A percentile compares a stretch with the other conserved stretches of the same genome.
Evolutionary conservation across 2,113 vertebrate species (phyloP).

Genomic region (Engystomops pustulosus): DNA sequence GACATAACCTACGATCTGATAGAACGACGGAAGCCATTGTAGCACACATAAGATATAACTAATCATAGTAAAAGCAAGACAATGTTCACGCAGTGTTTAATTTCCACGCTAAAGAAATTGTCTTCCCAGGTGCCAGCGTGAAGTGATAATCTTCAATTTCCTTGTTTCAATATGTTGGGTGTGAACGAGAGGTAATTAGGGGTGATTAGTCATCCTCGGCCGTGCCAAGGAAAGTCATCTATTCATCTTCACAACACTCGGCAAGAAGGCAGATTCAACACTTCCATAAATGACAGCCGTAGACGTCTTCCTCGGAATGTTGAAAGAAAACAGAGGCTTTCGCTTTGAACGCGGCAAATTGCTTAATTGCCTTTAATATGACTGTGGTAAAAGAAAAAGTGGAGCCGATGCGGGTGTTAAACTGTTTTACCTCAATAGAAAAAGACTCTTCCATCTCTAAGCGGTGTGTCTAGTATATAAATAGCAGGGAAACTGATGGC

Average conservation of each 20-base stretch:
- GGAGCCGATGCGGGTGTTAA: constrained; percentile 13
- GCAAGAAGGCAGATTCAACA: not conserved
- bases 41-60: not conserved
- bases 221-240: constrained; percentile 45
- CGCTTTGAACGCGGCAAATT: constrained; percentile 20
- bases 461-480: constrained; percentile 22
- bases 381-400: constrained; percentile 1
- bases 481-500: constrained; percentile 28
- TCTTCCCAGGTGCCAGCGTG: constrained; percentile 40
- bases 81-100: not conserved
- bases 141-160: constrained; percentile 54
- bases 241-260: constrained; percentile 21
- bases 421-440: constrained; percentile 26
- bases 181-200: constrained; percentile 53
- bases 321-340: constrained; percentile 35
- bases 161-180: constrained; percentile 54
- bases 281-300: not conserved
- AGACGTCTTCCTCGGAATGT: constrained; percentile 4
- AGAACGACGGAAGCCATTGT: no score
- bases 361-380: constrained; percentile 54
- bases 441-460: not conserved
- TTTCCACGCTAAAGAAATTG: constrained; percentile 3
- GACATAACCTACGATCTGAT: no score
- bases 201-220: constrained; percentile 43
- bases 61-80: not conserved